phyloP scores from a whole-genome alignment of 2,113 vertebrate species.

The Clupea harengus region DNA sequence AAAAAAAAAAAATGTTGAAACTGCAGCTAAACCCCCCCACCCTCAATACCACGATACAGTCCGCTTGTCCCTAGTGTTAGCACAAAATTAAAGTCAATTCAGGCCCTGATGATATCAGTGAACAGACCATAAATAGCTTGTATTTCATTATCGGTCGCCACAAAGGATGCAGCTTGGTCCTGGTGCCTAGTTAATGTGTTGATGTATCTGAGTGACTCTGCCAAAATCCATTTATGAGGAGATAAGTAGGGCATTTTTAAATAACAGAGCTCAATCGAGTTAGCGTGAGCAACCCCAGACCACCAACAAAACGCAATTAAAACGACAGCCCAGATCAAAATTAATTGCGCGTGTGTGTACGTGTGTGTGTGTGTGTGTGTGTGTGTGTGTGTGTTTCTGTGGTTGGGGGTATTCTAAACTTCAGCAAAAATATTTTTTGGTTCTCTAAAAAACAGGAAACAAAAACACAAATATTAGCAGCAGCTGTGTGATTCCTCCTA shows the following conservation, averaged over 20 bases:
- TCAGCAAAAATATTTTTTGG: background rate
- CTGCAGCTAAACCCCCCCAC: background rate
- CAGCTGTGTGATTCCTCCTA: background rate
- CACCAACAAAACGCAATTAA: conserved; percentile 29
- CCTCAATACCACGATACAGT: background rate
- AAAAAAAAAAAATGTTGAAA: background rate
- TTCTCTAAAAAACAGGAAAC: background rate
- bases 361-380: too few relatives aligned
- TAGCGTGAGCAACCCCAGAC: conserved; percentile 17
- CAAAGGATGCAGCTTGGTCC: background rate
- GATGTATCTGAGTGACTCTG: background rate
- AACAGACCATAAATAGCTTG: background rate
- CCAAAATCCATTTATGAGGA: background rate
- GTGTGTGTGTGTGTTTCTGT: background rate
- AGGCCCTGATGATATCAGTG: background rate
- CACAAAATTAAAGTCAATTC: background rate
- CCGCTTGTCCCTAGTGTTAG: background rate
- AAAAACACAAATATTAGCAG: background rate
- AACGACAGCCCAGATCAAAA: conserved; percentile 22
- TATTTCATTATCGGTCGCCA: background rate
- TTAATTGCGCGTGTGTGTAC: background rate
- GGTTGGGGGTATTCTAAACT: background rate
- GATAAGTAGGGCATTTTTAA: conserved; percentile 30
- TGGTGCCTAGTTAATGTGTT: background rate
- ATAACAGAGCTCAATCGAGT: conserved; percentile 29